Base-by-base conservation (phyloP, 1,140 invertebrate species). In the Holotrichia oblita region DNA sequence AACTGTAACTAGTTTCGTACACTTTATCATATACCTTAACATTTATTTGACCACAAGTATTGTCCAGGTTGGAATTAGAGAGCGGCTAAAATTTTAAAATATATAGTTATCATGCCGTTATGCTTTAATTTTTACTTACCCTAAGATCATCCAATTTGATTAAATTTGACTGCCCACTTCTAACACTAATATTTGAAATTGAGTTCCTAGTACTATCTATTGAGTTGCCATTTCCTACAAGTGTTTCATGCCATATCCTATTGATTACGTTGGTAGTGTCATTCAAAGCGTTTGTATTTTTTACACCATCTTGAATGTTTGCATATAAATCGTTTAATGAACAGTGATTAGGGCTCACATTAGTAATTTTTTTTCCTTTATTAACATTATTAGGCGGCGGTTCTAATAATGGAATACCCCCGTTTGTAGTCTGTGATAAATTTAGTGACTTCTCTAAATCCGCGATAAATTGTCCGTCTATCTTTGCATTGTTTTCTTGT, bases 241-340 rank as follows among this genome's bases (percentile, higher is more conserved):
- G 82, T 20, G 79, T 80, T 61, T 85, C 88, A 64, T 87, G 87
- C 88, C 88, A 89, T 22, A 89, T 89, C 76, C 86, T 85, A 84
- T 89, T 88, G 6, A 89, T 83, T 14, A 88, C 83, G 48, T 84
- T 83, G 77, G 85, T 84, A 3, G 87, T 89, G 48, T 85, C 84
- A 72, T 81, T 34, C 6, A 76, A 76, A 42, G 82, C 74, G 78
- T 85, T 80, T 4, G 24, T 76, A 76, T 76, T 59, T 14, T 76
- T 73, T 27, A 42, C 17, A 6, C 34, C 41, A 22, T 74, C 73
- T 6, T 74, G 17, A 12, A 34, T 20, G 1, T 74, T 74, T 9
- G 40, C n/a, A 74, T 74, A 74, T 22, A 74, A 41, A n/a, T 14
- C 73, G 40, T 74, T 74, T 42, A 69, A 34, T 24, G 61, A 69